These are phyloP conservation scores for Heliconius ethilla DNA, from an alignment of 2,888 invertebrate species.

Conservation along the genomic window DNA sequence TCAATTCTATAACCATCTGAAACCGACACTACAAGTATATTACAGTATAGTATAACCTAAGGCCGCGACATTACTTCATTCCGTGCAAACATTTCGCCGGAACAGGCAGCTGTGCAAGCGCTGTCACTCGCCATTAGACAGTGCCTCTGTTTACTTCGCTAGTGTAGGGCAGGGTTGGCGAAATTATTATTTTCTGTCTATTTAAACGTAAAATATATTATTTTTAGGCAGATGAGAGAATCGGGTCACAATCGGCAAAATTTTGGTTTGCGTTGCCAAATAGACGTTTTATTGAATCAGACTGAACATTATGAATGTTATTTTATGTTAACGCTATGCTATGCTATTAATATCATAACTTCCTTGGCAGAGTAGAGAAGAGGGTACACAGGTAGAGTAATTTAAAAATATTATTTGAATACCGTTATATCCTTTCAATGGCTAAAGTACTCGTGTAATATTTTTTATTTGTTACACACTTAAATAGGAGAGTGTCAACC, in stretches of 20 bases:
- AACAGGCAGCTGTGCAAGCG: slow-evolving; percentile 43
- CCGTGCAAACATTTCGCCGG: slow-evolving; percentile 35
- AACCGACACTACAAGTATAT: background rate
- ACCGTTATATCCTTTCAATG: too few species aligned
- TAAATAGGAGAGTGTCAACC: slow-evolving; percentile 26
- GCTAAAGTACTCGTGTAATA: too few species aligned
- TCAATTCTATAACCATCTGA: background rate
- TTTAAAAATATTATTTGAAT: too few species aligned
- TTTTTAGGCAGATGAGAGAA: background rate
- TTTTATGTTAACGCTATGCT: too few species aligned
- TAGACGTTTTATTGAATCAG: too few species aligned
- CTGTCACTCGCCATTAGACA: slow-evolving; percentile 37
- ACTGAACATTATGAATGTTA: too few species aligned
- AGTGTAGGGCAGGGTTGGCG: slow-evolving; percentile 13
- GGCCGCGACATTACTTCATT: slow-evolving; percentile 28
- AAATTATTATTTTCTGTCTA: background rate
- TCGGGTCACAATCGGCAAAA: too few species aligned
- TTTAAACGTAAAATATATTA: background rate
- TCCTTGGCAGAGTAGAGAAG: too few species aligned
- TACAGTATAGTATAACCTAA: slow-evolving; percentile 4
- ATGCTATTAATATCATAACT: too few species aligned
- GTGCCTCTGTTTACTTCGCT: slow-evolving; percentile 27
- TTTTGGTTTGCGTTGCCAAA: too few species aligned
- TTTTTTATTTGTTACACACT: background rate
- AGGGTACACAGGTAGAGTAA: too few species aligned